Conservation (phyloP, 1,140 invertebrate genomes). For the Venustaconcha ellipsiformis region DNA sequence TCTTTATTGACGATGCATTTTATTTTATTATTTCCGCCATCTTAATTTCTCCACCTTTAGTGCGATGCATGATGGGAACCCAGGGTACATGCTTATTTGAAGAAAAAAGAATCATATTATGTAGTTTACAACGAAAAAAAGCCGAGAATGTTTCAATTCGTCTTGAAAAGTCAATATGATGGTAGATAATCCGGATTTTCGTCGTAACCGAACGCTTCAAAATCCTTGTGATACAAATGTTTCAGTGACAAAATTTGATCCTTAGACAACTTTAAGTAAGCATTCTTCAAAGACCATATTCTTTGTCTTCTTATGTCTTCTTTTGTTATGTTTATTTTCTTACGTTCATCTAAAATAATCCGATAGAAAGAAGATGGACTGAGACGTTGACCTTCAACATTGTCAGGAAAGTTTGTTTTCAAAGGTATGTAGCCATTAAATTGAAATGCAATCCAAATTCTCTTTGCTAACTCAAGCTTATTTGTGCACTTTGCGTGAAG, state of each 20-base stretch:
- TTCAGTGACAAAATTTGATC: conserved; percentile 1
- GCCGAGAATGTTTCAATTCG: too few species aligned
- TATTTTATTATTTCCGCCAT: too few species aligned
- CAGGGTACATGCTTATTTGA: too few species aligned
- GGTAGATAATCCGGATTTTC: conserved; percentile 4
- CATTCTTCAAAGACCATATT: neutral
- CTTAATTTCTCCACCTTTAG: too few species aligned
- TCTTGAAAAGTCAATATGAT: neutral
- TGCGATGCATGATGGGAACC: too few species aligned
- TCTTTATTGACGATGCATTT: too few species aligned
- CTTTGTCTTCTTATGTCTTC: conserved; percentile 11
- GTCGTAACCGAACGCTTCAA: conserved; percentile 19
- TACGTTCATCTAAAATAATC: conserved; percentile 1
- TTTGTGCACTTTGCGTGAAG: conserved; percentile 26
- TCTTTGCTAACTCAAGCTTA: conserved; percentile 15
- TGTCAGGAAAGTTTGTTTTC: conserved; percentile 6
- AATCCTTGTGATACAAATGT: conserved; percentile 12
- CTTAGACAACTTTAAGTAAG: conserved; percentile 5
- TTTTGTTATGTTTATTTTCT: conserved; percentile 1
- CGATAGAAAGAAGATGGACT: neutral
- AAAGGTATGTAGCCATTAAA: conserved; percentile 37
- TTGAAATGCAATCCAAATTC: conserved; percentile 38
- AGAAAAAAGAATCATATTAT: too few species aligned
- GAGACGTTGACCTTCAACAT: neutral
- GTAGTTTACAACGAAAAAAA: too few species aligned